A percentile compares a stretch with the other conserved stretches of the same genome.
Evolutionary conservation across 2,797 vertebrate genomes (phyloP).

Genomic region (Myripristis murdjan): DNA sequence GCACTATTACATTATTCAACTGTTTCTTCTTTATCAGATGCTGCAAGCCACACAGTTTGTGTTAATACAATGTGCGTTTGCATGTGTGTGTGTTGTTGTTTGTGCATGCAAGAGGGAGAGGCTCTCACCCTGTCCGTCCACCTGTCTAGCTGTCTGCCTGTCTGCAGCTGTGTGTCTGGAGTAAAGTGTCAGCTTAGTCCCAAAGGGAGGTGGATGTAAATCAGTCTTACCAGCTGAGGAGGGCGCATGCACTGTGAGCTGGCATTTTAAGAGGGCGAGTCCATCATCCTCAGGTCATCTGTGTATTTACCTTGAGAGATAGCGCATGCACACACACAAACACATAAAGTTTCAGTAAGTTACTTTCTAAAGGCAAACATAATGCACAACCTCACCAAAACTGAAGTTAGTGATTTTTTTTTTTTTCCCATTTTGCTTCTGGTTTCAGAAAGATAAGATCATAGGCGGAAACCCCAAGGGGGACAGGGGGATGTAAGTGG

Average conservation of each 20-base stretch:
- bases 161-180: constrained; percentile 3
- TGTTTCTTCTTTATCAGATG: no score
- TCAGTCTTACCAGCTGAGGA: constrained; percentile 18
- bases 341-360: no score
- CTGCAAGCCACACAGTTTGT: background rate
- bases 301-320: no score
- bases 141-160: background rate
- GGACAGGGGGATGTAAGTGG: no score
- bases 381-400: no score
- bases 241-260: constrained; percentile 15
- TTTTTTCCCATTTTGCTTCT: no score
- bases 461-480: no score
- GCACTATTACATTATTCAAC: no score
- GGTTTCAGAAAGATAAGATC: no score
- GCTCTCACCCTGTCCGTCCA: background rate
- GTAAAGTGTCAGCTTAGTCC: constrained; percentile 32
- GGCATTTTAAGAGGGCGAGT: constrained; percentile 36
- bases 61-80: background rate
- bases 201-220: constrained; percentile 37
- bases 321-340: background rate
- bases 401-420: no score
- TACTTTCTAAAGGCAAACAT: no score
- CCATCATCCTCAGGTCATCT: constrained; percentile 22
- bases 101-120: constrained; percentile 2
- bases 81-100: background rate